phyloP scores from a whole-genome alignment of 2,113 vertebrate species.

The Aleadryas rufinucha region DNA sequence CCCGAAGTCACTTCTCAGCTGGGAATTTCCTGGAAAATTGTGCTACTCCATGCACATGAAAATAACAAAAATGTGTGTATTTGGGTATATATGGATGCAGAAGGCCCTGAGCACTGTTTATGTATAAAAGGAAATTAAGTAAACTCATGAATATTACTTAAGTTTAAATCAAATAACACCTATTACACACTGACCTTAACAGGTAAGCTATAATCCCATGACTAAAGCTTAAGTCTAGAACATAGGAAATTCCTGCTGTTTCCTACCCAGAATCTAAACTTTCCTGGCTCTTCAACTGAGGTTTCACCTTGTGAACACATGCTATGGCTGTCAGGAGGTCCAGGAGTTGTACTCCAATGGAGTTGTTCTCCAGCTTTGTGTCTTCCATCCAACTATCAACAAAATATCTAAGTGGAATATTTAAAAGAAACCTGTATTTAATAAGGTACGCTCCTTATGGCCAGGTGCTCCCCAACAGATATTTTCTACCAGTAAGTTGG shows the following conservation, averaged over 20 bases:
- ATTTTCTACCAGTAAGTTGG: neutral
- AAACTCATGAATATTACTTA: neutral
- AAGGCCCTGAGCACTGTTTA: neutral
- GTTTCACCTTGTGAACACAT: neutral
- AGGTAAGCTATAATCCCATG: neutral
- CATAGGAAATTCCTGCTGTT: neutral
- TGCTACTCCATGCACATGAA: neutral
- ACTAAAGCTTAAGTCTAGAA: neutral
- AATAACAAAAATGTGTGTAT: neutral
- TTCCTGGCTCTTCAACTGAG: neutral
- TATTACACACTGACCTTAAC: neutral
- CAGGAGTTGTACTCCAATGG: neutral
- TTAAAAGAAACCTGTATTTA: neutral
- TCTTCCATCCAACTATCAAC: neutral
- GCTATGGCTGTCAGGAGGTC: neutral
- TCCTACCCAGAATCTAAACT: neutral
- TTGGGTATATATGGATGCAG: neutral
- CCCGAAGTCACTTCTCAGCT: slow-evolving; percentile 19
- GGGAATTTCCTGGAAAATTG: slow-evolving; percentile 25
- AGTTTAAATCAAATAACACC: neutral
- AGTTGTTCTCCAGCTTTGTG: neutral
- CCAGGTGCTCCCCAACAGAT: neutral
- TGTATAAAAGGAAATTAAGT: neutral
- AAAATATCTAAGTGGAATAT: neutral
- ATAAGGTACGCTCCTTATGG: neutral